Evolutionary conservation across 2,888 invertebrate genomes (phyloP), one percentile per base, ranked within the genome.

Genomic region (Psylliodes chrysocephalus): DNA sequence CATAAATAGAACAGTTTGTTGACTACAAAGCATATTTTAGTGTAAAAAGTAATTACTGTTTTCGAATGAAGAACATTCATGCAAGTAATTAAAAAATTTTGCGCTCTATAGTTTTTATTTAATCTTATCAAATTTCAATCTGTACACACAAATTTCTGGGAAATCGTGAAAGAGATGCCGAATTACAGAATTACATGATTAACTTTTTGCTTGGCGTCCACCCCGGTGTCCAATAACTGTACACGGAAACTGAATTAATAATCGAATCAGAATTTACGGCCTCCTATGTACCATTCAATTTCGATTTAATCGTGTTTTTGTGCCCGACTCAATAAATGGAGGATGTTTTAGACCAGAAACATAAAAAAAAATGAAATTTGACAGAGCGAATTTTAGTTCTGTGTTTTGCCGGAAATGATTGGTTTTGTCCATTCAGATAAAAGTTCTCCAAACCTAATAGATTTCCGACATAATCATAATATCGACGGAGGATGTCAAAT

Each of bases 271-370:
- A 59, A 68, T 70, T 70, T 70, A 68, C 65, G 22, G 68, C 63
- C 67, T 60, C 64, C 42, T 15, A 64, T 57, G 67, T 60, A 54
- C 60, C 63, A 62, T 70, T 70, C 65, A 68, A 68, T 68, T 68
- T 65, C 63, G 60, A 63, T 66, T 68, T 67, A 67, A 68, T 68
- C 67, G 62, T 44, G 67, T 70, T 70, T 70, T 68, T 70, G 68
- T 63, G 30, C n/a, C 25, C 25, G 7, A 14, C 25, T 47, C 47
- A 47, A 47, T 47, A 47, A 28, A 10, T 47, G 14, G 3, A n/a
- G n/a, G 7, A 28, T 47, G 47, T 15, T 46, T 15, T 22, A 46
- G 17, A 52, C 10, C 49, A 12, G 38, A 38, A 35, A 53, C 38
- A 18, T 38, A 53, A 19, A 19, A 38, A 12, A 35, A 53, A 53